Conservation (phyloP, 2,797 vertebrate species). For the Arremon brunneinucha region DNA sequence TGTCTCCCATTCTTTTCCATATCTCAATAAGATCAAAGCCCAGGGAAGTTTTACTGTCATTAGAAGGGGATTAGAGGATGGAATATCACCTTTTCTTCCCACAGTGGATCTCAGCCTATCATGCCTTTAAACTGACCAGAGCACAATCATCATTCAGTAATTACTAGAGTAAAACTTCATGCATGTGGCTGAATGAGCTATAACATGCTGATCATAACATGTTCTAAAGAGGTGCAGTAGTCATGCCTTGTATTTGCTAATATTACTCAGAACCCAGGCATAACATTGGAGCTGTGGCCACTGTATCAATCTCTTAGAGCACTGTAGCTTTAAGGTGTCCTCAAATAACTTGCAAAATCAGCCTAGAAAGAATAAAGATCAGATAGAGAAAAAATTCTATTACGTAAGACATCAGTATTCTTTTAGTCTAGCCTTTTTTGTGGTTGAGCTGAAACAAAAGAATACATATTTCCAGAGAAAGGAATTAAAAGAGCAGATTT, state of each 20-base stretch:
- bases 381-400: conserved; percentile 37
- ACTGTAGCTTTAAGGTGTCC: conserved; percentile 35
- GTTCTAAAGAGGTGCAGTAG: neutral
- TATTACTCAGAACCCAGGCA: neutral
- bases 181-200: neutral
- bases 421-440: conserved; percentile 34
- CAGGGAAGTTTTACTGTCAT: neutral
- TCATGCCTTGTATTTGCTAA: neutral
- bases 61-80: neutral
- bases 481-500: neutral
- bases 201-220: neutral
- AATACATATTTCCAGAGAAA: conserved; percentile 47
- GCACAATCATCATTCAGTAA: neutral
- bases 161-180: neutral
- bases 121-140: neutral
- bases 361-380: conserved; percentile 54
- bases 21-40: neutral
- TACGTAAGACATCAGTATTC: conserved; percentile 46
- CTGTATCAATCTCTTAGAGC: neutral
- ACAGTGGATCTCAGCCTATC: neutral
- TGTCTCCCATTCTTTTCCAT: neutral
- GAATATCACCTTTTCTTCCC: neutral
- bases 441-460: conserved; percentile 54
- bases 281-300: neutral
- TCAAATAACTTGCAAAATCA: conserved; percentile 43